Evolutionary conservation across 2,888 invertebrate genomes (phyloP).

Genomic region (Caenorhabditis sp.): DNA sequence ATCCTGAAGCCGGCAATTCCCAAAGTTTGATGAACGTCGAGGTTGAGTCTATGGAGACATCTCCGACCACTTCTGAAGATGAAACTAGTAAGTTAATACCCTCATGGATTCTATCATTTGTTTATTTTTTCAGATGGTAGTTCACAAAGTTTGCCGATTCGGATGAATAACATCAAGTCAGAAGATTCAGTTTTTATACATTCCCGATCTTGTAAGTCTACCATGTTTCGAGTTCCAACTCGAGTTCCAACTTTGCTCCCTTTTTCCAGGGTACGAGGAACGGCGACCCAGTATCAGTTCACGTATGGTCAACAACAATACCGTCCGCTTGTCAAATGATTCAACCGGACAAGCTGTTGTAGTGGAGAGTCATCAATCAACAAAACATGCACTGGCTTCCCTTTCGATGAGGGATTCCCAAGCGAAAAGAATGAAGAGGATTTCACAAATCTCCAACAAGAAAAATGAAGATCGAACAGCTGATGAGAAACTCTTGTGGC

Average conservation of each 20-base stretch:
- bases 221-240: background rate
- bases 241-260: background rate
- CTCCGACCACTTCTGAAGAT: slow-evolving; percentile 1
- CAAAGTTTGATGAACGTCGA: slow-evolving; percentile 5
- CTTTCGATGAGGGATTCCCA: slow-evolving; percentile 30
- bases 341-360: slow-evolving; percentile 44
- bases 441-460: background rate
- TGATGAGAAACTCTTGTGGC: background rate
- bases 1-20: slow-evolving; percentile 2
- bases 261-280: slow-evolving; percentile 27
- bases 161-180: background rate
- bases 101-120: no score
- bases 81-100: background rate
- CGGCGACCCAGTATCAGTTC: slow-evolving; percentile 5
- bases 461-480: background rate
- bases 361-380: slow-evolving; percentile 43
- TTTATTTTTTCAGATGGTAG: background rate
- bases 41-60: background rate
- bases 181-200: background rate
- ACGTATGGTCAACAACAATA: slow-evolving; percentile 23
- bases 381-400: slow-evolving; percentile 40
- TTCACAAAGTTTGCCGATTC: background rate
- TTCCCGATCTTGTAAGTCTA: background rate
- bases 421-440: slow-evolving; percentile 13
- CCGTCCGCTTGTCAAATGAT: slow-evolving; percentile 41